Conservation (phyloP, 2,888 invertebrate genomes). For the Halictus quadricinctus region DNA sequence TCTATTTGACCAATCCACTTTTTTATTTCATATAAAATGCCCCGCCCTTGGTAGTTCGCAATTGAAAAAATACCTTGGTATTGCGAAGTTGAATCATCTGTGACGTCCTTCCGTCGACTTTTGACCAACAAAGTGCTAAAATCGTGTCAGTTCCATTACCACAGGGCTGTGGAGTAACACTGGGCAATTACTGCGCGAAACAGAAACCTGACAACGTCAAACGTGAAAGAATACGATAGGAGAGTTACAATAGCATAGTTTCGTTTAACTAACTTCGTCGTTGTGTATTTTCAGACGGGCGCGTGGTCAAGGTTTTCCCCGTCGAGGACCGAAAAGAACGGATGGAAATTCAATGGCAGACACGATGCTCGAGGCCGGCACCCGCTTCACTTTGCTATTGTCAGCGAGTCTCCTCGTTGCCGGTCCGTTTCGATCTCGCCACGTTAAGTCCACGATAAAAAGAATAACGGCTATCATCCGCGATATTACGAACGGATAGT, state of each 20-base stretch:
- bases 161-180: background rate
- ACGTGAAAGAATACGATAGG: background rate
- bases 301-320: constrained; percentile 35
- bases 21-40: background rate
- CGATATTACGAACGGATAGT: constrained; percentile 62
- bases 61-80: background rate
- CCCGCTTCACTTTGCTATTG: constrained; percentile 38
- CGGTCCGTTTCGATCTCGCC: constrained; percentile 44
- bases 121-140: background rate
- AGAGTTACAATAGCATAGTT: background rate
- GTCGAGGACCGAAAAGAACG: constrained; percentile 26
- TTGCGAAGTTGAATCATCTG: background rate
- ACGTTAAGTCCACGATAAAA: constrained; percentile 59
- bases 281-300: constrained; percentile 21
- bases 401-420: constrained; percentile 34
- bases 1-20: background rate
- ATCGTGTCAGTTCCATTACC: background rate
- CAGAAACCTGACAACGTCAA: background rate
- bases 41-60: background rate
- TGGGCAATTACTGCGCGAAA: background rate
- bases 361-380: constrained; percentile 14
- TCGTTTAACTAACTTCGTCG: constrained; percentile 24
- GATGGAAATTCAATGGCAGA: constrained; percentile 56
- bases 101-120: background rate
- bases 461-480: constrained; percentile 60